Percentiles rank a stretch among this genome's conserved stretches.
Evolutionary conservation across 2,113 vertebrate genomes (phyloP).

Genomic region (Motacilla alba): DNA sequence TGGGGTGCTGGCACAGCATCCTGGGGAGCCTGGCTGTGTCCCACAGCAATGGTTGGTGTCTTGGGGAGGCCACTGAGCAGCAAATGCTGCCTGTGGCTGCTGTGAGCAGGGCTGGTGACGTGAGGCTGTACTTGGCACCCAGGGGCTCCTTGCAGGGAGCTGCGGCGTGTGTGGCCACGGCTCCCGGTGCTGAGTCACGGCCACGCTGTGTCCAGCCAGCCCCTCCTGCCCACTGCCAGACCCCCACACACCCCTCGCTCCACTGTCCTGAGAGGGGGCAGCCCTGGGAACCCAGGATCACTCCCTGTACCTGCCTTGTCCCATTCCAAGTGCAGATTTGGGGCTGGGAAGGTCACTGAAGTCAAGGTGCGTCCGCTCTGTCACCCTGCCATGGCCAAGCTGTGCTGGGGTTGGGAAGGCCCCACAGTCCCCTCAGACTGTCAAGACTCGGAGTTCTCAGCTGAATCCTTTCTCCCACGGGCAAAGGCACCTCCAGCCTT

Average conservation of each 20-base stretch:
- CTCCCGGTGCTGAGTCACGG: background rate
- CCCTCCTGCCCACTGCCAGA: accelerated
- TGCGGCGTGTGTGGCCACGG: background rate
- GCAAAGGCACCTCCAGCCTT: background rate
- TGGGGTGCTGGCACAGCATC: background rate
- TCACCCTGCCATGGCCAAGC: background rate
- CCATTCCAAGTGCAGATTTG: accelerated
- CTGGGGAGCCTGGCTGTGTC: background rate
- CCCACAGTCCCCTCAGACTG: accelerated
- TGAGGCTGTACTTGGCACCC: background rate
- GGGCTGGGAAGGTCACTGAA: background rate
- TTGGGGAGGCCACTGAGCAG: accelerated
- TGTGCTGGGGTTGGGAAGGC: accelerated
- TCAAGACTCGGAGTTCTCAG: background rate
- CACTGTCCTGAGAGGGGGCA: background rate
- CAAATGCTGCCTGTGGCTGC: background rate
- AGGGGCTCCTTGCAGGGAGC: background rate
- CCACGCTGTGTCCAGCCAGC: accelerated
- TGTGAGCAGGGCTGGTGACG: accelerated
- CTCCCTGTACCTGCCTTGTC: accelerated
- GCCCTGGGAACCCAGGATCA: background rate
- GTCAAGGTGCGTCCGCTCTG: accelerated
- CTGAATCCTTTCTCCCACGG: background rate
- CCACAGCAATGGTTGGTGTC: accelerated
- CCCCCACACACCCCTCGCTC: accelerated